These are phyloP conservation scores for Diachasmimorpha longicaudata DNA, from an alignment of 1,140 invertebrate species.

Conservation along the genomic window DNA sequence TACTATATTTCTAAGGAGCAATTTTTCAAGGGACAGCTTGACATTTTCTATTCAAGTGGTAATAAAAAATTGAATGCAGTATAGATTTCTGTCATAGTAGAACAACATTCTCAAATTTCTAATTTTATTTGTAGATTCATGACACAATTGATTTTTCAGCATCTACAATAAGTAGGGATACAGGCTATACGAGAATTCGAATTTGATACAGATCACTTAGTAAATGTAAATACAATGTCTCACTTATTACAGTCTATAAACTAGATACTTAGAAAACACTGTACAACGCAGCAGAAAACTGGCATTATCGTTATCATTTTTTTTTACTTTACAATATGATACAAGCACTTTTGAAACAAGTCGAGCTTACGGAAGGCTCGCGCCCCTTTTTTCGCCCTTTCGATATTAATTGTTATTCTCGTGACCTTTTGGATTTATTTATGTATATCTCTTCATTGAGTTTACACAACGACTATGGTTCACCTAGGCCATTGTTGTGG, in stretches of 20 bases:
- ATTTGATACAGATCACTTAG: constrained; percentile 65
- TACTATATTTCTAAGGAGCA: no score
- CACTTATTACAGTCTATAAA: constrained; percentile 60
- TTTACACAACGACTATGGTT: not conserved
- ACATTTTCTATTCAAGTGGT: no score
- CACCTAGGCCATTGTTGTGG: constrained; percentile 1
- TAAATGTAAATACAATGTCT: constrained; percentile 61
- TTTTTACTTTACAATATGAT: constrained; percentile 63
- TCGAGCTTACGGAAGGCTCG: constrained; percentile 31
- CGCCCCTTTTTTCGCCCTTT: constrained; percentile 12
- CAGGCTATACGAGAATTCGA: constrained; percentile 61
- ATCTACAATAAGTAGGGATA: constrained; percentile 63
- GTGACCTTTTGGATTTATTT: not conserved
- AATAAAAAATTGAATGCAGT: not conserved
- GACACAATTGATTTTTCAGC: constrained; percentile 64
- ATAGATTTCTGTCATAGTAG: not conserved
- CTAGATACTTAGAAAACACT: constrained; percentile 65
- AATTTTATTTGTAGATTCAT: constrained; percentile 65
- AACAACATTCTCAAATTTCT: constrained; percentile 62
- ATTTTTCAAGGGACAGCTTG: no score
- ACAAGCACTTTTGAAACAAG: constrained; percentile 55
- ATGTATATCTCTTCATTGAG: not conserved
- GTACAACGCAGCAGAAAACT: constrained; percentile 62
- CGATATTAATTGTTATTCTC: not conserved
- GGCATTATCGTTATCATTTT: constrained; percentile 37